Evolutionary conservation across 2,888 invertebrate genomes (phyloP), one percentile per base, ranked within the genome.

Genomic region (Tenthredo amoena): DNA sequence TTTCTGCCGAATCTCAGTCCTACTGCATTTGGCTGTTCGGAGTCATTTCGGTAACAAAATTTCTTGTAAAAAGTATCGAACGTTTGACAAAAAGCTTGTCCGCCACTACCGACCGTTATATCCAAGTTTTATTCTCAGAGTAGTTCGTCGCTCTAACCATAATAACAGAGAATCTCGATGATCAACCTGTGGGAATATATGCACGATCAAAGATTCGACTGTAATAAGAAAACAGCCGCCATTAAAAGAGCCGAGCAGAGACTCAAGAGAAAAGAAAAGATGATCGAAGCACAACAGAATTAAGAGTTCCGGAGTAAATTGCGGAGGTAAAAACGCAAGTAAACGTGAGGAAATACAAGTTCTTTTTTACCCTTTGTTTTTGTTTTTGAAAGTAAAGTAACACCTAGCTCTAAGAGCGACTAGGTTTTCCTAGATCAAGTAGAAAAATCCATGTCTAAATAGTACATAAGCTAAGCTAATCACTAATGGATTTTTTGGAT

Each of bases 151-250:
- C 34, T 68, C 68, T 15, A 68, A 68, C 26, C 72, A n/a, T n/a
- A 72, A 40, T 72, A 72, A 72, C 72, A 18, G 68, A 68, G 18
- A 68, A 15, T 68, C 31, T 68, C 7, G 68, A 68, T 31, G 68
- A 68, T 68, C 68, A 68, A 12, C 21, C 12, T 26, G 68, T 15
- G 18, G 18, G 34, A 68, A 68, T 68, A 68, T 68, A 68, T 34
- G 31, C 68, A 68, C 34, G 71, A 37, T 71, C 71, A 9, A 12
- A 26, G 26, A 62, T 15, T 68, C 40, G 15, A 6, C 9, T 37
- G 37, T 18, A 71, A n/a, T 15, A 71, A 15, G 71, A 31, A 71
- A 40, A 40, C 31, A 26, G 5, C 21, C 26, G 26, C 9, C 62
- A 62, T 21, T 62, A 62, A n/a, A 21, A 62, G 62, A 62, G 26